A percentile compares a stretch with the other conserved stretches of the same genome.
phyloP scores from a whole-genome alignment of 2,113 vertebrate species.

The Psittacula cyanocephala region DNA sequence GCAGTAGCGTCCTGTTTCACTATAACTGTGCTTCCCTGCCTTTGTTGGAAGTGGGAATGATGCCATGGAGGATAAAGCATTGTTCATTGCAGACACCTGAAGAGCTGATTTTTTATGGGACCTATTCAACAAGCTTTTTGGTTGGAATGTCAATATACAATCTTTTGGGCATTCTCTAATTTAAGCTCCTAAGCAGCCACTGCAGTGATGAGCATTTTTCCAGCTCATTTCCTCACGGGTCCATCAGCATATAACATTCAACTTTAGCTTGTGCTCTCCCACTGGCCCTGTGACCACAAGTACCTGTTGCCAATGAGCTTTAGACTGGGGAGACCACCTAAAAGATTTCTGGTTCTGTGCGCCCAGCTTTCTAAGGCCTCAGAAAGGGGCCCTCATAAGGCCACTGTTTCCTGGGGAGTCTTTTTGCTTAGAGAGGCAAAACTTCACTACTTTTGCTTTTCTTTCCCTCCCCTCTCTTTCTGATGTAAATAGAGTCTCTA shows the following conservation, averaged over 20 bases:
- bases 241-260: not conserved
- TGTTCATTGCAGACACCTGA: not conserved
- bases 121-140: not conserved
- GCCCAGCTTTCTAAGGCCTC: not conserved
- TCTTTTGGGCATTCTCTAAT: not conserved
- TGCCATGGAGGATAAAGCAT: not conserved
- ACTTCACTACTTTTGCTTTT: not conserved
- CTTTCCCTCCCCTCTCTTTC: not conserved
- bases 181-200: not conserved
- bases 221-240: not conserved
- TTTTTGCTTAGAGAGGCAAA: not conserved
- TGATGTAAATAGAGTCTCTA: not conserved
- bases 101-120: not conserved
- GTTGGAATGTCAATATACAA: not conserved
- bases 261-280: not conserved
- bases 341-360: not conserved
- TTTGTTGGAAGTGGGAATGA: fast-evolving
- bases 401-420: not conserved
- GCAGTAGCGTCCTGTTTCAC: not conserved
- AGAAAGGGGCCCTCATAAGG: not conserved
- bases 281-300: not conserved
- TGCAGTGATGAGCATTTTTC: not conserved
- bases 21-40: not conserved
- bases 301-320: not conserved
- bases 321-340: not conserved